Conservation (phyloP, 2,113 vertebrate genomes). For the human region DNA sequence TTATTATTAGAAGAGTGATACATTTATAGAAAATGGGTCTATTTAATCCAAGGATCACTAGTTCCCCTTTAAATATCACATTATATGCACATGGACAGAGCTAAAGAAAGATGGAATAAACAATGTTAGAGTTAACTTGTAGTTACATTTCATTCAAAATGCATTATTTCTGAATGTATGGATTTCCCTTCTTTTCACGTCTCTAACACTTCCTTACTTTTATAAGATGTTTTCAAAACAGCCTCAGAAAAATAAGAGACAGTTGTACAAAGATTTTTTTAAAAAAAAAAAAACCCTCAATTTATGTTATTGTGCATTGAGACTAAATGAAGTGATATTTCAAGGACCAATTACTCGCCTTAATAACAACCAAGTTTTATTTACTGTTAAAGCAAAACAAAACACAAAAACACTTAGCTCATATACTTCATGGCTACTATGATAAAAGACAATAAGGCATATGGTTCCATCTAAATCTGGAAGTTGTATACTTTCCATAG, state of each 20-base stretch:
- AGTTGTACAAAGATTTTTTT: background rate
- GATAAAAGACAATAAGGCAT: background rate
- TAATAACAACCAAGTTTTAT: background rate
- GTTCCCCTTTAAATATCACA: background rate
- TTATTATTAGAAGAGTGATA: background rate
- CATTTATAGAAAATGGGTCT: background rate
- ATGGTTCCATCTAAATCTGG: background rate
- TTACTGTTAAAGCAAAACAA: background rate
- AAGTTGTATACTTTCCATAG: background rate
- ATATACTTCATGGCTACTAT: accelerated
- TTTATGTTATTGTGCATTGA: background rate
- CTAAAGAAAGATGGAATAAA: background rate
- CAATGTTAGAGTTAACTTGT: too few species aligned
- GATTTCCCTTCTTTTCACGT: background rate
- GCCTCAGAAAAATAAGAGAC: background rate
- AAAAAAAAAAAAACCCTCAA: background rate
- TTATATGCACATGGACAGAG: background rate
- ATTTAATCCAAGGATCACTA: background rate
- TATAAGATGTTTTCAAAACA: background rate
- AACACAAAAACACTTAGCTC: accelerated
- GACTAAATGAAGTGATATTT: background rate
- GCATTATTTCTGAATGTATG: background rate
- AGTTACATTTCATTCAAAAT: background rate
- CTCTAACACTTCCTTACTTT: background rate
- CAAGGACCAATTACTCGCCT: background rate